These are phyloP conservation scores for Gymnosoma rotundatum DNA, from an alignment of 2,888 invertebrate genomes.

Conservation along the genomic window DNA sequence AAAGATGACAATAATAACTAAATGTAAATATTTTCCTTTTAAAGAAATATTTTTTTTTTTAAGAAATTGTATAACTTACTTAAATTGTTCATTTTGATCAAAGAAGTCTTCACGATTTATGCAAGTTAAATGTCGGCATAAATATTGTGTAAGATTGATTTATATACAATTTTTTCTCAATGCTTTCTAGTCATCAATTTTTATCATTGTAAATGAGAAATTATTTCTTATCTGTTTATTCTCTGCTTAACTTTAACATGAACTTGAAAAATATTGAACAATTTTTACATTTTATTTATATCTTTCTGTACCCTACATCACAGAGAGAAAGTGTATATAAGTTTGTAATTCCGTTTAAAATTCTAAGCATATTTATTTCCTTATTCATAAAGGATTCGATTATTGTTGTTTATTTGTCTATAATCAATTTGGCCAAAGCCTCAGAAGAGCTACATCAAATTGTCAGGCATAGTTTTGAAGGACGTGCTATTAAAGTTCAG, in stretches of 20 bases:
- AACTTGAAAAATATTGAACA: slow-evolving; percentile 57
- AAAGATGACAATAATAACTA: slow-evolving; percentile 35
- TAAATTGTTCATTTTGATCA: slow-evolving; percentile 48
- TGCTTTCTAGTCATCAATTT: slow-evolving; percentile 2
- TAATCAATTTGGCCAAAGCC: too few relatives aligned
- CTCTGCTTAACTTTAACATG: slow-evolving; percentile 21
- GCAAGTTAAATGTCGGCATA: slow-evolving; percentile 27
- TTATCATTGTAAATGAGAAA: slow-evolving; percentile 14
- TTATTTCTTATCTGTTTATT: slow-evolving; percentile 34
- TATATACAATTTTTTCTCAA: slow-evolving; percentile 39
- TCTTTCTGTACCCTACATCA: background rate
- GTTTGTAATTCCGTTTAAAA: too few relatives aligned
- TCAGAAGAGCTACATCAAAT: too few relatives aligned
- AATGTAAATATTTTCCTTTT: too few relatives aligned
- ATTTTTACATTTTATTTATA: slow-evolving; percentile 9
- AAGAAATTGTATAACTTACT: slow-evolving; percentile 41
- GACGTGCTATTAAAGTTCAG: too few relatives aligned
- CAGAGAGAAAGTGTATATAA: too few relatives aligned
- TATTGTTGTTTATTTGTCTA: too few relatives aligned
- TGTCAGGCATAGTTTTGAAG: too few relatives aligned
- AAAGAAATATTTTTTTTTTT: background rate
- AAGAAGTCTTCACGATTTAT: slow-evolving; percentile 7
- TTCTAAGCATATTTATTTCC: too few relatives aligned
- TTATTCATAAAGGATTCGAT: too few relatives aligned
- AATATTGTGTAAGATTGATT: slow-evolving; percentile 3